Base-by-base conservation (phyloP, 2,888 invertebrate genomes). In the Platypus cylindrus region DNA sequence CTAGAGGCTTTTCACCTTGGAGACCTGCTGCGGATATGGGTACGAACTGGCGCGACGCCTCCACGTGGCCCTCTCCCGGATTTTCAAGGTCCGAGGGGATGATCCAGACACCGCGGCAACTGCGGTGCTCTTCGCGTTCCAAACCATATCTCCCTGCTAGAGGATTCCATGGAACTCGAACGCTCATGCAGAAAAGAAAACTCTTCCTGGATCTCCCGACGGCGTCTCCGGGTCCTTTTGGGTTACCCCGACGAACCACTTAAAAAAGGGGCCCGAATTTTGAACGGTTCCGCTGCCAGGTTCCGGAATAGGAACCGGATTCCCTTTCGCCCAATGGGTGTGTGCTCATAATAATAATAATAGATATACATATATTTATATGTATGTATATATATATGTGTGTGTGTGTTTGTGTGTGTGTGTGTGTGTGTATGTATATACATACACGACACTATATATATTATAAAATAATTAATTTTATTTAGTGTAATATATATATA, bases 21-120 rank as follows among this genome's bases (percentile, higher is more conserved):
- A 76, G 72, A 78, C 75, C 76, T 75, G 75, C 70, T 76, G 74
- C 73, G 73, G 74, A 72, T 74, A 72, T 73, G 67, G 71, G 73
- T 74, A 75, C 44, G 41, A 40, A 31, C 44, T 41, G 43, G 45
- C 45, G 45, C 45, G 46, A 46, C 45, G 31, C 39, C 47, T 47
- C 47, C 48, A 45, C 51, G 50, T 49, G 48, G 50, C 51, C 50
- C 51, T 53, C 50, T 49, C 50, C 48, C 48, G 49, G 51, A 55
- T 54, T 54, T 57, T 54, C 54, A 56, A 60, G 60, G 60, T 58
- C 57, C 59, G 58, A 56, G 56, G 56, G 56, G 56, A 58, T 54
- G 52, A 58, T 60, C 58, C 57, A 56, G 60, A 62, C 62, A 60
- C 63, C 59, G 59, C 60, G 54, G 59, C 58, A 61, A 61, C 54